Evolutionary conservation across 2,888 invertebrate species (phyloP), one percentile per base, ranked within the genome.

Genomic region (Bursaphelenchus okinawaensis): DNA sequence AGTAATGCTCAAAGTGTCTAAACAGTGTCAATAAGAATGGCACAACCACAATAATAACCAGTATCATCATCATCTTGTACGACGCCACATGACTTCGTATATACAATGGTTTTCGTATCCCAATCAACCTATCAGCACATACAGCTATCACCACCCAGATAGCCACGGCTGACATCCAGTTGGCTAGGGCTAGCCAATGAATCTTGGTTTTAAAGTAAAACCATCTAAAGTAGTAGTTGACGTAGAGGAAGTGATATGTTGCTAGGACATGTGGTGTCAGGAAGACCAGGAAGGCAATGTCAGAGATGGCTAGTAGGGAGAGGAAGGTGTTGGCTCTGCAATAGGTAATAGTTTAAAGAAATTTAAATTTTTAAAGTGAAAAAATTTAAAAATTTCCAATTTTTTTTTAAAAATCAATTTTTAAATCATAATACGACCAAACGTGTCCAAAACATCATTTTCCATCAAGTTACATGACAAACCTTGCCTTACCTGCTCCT

Each of bases 71-170:
- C 67, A 80, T 74, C 64, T 77, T 78, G 72, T 78, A 78, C 24
- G 59, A 20, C 63, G 67, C 58, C 24, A 73, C 57, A 29, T 72
- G 68, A n/a, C 62, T 65, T 52, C 75, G 63, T 2, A 75, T 75
- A 51, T 78, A 78, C 4, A 80, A 67, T 7, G 80, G 80, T 56
- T 77, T 73, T 29, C 75, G 71, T 55, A 80, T 80, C 20, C 80
- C 80, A 23, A 81, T 69, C 50, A 80, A 66, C 20, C 80, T 74
- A 56, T 80, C 80, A 0, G 76, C 72, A 40, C 79, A 81, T 52
- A 80, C 80, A n/a, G 79, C 76, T 19, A 80, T 81, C 23, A 80
- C 79, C 65, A 77, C 76, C 77, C 78, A 81, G 63, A 81, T 80
- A 40, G 80, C 80, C 27, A 81, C 78, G 12, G 76, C 77, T n/a